phyloP scores from a whole-genome alignment of 1,140 invertebrate genomes.

The Neotoxoptera formosana region DNA sequence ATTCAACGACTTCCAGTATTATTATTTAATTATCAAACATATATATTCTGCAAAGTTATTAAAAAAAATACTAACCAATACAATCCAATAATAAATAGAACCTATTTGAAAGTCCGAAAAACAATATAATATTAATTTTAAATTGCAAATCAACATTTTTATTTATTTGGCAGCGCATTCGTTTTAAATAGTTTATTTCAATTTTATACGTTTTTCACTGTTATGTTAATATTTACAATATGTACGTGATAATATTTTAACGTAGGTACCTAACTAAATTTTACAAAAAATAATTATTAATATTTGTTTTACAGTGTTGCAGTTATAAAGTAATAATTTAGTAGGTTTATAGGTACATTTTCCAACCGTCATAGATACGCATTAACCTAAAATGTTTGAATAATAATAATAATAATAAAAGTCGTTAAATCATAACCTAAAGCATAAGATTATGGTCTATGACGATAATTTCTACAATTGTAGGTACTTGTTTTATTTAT shows the following conservation, averaged over 20 bases:
- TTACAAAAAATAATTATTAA: not conserved
- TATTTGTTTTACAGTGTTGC: not conserved
- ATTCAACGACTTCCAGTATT: not conserved
- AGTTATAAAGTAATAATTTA: not conserved
- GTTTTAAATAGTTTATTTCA: not conserved
- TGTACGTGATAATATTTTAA: not conserved
- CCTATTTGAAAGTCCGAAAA: not conserved
- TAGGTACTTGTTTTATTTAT: not conserved
- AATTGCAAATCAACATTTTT: not conserved
- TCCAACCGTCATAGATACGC: too few relatives aligned
- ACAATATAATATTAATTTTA: not conserved
- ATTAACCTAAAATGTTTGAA: not conserved
- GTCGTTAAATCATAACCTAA: not conserved
- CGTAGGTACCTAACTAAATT: not conserved
- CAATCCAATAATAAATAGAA: not conserved
- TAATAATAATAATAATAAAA: not conserved
- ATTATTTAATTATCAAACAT: too few relatives aligned
- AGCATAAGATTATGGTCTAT: not conserved
- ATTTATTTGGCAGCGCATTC: not conserved
- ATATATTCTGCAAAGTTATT: too few relatives aligned
- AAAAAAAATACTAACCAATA: not conserved
- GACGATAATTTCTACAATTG: not conserved
- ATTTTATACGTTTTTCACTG: not conserved
- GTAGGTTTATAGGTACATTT: not conserved
- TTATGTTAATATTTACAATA: not conserved